phyloP scores from a whole-genome alignment of 2,797 vertebrate genomes.

The Premnoplex brunnescens region DNA sequence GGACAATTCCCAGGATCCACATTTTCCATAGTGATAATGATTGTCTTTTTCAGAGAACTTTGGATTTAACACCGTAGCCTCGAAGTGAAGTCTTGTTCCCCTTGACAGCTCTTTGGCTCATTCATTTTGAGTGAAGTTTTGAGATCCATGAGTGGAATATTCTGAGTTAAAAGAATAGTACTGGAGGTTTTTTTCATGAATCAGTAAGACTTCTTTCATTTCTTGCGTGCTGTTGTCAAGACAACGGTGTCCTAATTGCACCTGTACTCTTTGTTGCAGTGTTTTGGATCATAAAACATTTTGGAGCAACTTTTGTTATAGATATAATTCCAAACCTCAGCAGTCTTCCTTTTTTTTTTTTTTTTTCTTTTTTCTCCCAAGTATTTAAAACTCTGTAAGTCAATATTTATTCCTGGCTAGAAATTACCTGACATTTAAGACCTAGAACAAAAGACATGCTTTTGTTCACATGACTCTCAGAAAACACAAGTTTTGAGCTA shows the following conservation, averaged over 20 bases:
- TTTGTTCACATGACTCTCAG: background rate
- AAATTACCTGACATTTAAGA: background rate
- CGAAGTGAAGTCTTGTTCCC: background rate
- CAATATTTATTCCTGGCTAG: slow-evolving; percentile 28
- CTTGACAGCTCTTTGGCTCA: background rate
- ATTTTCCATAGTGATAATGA: background rate
- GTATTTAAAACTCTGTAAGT: background rate
- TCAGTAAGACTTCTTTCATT: background rate
- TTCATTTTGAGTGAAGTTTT: background rate
- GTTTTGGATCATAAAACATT: background rate
- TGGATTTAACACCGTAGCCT: background rate
- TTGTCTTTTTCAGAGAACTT: background rate
- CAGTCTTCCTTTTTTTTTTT: no score
- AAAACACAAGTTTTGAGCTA: background rate
- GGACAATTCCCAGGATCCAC: background rate
- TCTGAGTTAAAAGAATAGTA: background rate
- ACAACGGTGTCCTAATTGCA: background rate
- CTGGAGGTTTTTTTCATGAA: background rate
- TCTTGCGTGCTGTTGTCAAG: background rate
- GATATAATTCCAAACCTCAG: background rate
- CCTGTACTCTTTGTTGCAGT: background rate
- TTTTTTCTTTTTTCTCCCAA: background rate
- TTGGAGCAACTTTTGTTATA: background rate
- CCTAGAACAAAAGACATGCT: background rate
- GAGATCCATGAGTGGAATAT: background rate